Conservation (phyloP, 2,113 vertebrate species). For the Proteles cristata region DNA sequence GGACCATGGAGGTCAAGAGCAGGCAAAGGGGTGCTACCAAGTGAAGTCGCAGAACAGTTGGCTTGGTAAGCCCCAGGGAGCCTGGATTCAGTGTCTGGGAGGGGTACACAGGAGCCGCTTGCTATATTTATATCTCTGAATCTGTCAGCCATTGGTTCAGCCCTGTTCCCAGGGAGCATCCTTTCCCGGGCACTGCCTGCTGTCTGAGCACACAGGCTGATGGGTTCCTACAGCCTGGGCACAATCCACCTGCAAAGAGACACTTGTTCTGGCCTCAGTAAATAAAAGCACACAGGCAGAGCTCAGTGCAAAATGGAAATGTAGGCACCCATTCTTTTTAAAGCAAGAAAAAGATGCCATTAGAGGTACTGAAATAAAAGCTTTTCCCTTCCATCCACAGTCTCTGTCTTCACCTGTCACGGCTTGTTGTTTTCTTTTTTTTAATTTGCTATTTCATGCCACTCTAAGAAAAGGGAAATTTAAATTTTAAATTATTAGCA, state of each 20-base stretch:
- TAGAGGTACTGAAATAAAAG: neutral
- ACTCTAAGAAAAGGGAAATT: conserved; percentile 37
- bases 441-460: conserved; percentile 8
- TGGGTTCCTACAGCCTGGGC: neutral
- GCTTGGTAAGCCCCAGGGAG: neutral
- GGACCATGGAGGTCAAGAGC: neutral
- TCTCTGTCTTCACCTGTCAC: conserved; percentile 5
- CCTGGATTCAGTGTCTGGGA: neutral
- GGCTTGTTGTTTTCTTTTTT: neutral
- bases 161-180: neutral
- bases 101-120: neutral
- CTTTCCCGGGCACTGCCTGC: neutral
- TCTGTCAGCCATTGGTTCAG: neutral
- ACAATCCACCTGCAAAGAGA: neutral
- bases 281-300: neutral
- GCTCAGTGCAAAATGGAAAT: neutral
- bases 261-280: accelerated
- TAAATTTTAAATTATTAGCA: conserved; percentile 1
- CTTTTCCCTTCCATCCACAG: neutral
- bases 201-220: neutral
- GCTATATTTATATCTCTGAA: accelerated
- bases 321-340: neutral
- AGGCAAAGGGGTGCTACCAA: neutral
- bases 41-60: accelerated
- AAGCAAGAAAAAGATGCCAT: neutral